These are phyloP conservation scores for Pocillopora grandis DNA, from an alignment of 92 coral and sea anemone genomes.

Conservation along the genomic window DNA sequence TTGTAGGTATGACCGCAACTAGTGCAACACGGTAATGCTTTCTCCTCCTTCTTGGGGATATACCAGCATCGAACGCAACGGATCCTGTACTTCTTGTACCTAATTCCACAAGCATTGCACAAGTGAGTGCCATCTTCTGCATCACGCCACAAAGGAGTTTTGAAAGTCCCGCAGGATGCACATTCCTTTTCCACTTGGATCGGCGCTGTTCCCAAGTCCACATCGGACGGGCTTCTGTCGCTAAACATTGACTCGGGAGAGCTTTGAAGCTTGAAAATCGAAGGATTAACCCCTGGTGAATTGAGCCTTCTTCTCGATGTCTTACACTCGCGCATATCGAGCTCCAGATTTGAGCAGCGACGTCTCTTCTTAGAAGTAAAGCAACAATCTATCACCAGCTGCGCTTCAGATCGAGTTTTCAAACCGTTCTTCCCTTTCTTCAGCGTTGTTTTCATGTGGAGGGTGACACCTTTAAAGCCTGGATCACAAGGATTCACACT, in stretches of 20 bases:
- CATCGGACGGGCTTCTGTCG: conserved; percentile 58
- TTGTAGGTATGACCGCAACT: conserved; percentile 90
- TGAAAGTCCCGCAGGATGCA: conserved; percentile 93
- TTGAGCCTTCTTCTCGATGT: conserved; percentile 62
- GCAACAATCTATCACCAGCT: conserved; percentile 88
- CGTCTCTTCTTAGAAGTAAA: conserved; percentile 92
- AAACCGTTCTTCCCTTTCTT: conserved; percentile 55
- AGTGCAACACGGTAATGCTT: conserved; percentile 82
- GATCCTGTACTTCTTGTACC: conserved; percentile 96
- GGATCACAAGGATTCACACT: conserved; percentile 94
- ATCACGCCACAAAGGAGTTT: conserved; percentile 98
- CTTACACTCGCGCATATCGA: conserved; percentile 45
- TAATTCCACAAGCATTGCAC: conserved; percentile 98
- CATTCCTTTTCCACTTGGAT: conserved; percentile 91
- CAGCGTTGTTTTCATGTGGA: conserved; percentile 91
- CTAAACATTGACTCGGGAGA: conserved; percentile 62
- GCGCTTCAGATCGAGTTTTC: conserved; percentile 73
- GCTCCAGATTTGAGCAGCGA: conserved; percentile 43
- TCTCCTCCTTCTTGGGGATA: conserved; percentile 97
- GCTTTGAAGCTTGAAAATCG: conserved; percentile 71
- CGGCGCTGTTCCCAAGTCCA: conserved; percentile 85
- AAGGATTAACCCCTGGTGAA: conserved; percentile 76
- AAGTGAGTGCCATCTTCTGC: conserved; percentile 99
- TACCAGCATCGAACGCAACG: conserved; percentile 97
- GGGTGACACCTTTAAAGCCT: conserved; percentile 91